Base-by-base conservation (phyloP, 2,888 invertebrate species). In the Synergus itoensis region DNA sequence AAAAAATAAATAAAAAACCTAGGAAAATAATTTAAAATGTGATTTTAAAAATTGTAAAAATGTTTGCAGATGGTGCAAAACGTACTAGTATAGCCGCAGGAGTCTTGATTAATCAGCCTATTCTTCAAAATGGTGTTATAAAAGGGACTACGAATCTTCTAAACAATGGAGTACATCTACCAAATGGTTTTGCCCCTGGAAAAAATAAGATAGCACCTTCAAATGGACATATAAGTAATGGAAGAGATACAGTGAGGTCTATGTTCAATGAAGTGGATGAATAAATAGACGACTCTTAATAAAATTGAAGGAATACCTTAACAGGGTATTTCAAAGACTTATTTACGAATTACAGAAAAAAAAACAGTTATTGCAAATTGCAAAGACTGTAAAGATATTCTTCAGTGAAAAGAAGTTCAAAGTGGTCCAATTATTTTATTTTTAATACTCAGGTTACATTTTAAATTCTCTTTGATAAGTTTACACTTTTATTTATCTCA, bases 231-330 rank as follows among this genome's bases (percentile, higher is more conserved):
- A 81, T 86, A 21, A 87, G 87, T 48, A 85, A 86, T 65, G 69
- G 79, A 11, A 86, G 82, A 28, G 88, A 90, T 78, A 86, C 89
- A 0, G 81, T 90, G 21, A 89, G 87, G 77, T 90, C 92, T 81
- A 93, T 93, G 92, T 92, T 92, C 85, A 92, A 92, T 77, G 92
- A 93, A 85, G 92, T 93, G 43, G 93, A 93, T 81, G 90, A 89
- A 21, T 92, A 92, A n/a, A 83, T 90, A 90, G 60, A 88, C 91
- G 89, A n/a, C 88, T 90, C 65, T 88, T 90, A 69, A 90, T 28
- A 4, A 62, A 28, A 62, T 28, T 28, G 7, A 18, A 8, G 11
- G 18, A 9, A 18, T 57, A 18, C 4, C 57, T 57, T 18, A 18
- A 57, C n/a, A 57, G 57, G 18, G n/a, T 57, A 14, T 28, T 62